Conservation (phyloP, 2,113 vertebrate genomes). For the Eublepharis macularius region DNA sequence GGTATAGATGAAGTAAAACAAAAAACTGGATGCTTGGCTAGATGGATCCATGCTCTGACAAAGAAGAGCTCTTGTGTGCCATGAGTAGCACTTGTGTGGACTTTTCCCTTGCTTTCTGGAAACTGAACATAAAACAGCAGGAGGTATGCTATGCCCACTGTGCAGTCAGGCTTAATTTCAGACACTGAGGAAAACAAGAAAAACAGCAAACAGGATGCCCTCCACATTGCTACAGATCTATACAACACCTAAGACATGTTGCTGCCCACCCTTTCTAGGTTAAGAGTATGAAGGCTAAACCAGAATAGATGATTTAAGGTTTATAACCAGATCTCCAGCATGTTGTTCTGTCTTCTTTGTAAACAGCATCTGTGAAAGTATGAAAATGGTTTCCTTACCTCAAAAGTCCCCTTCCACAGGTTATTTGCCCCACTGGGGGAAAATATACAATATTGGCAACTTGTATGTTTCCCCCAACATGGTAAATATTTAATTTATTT, state of each 20-base stretch:
- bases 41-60: not conserved
- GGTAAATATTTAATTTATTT: too few relatives aligned
- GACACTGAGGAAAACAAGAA: constrained; percentile 39
- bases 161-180: constrained; percentile 71
- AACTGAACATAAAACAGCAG: constrained; percentile 68
- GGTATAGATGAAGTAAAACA: too few relatives aligned
- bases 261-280: not conserved
- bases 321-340: too few relatives aligned
- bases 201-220: constrained; percentile 3
- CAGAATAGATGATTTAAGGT: too few relatives aligned
- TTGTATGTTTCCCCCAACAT: too few relatives aligned
- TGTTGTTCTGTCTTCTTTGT: too few relatives aligned
- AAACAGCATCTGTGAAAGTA: too few relatives aligned
- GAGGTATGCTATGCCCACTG: constrained; percentile 65
- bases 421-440: too few relatives aligned
- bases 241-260: not conserved
- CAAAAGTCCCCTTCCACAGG: too few relatives aligned
- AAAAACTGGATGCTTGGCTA: not conserved
- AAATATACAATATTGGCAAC: too few relatives aligned
- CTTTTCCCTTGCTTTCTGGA: constrained; percentile 72
- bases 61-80: constrained; percentile 13
- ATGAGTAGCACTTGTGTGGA: constrained; percentile 64
- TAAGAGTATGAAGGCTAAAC: not conserved
- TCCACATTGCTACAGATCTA: not conserved
- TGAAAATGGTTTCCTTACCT: too few relatives aligned